Evolutionary conservation across 30 jellyfish, hydroid and myxozoan species (phyloP).

Genomic region (Chrysaora quinquecirrha): DNA sequence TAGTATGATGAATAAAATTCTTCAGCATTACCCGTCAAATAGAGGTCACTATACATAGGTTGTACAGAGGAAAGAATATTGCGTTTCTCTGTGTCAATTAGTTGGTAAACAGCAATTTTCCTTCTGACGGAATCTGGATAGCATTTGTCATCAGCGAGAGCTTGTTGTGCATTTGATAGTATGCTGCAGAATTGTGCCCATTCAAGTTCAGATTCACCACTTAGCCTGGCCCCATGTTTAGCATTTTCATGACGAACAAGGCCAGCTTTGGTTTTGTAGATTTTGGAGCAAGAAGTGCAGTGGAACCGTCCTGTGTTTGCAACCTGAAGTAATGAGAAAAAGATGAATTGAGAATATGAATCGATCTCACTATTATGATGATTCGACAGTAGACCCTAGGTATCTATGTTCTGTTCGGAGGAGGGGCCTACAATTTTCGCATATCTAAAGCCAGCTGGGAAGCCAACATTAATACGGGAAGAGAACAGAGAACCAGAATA

Average conservation of each 20-base stretch:
- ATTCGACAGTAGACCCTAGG: too few species aligned
- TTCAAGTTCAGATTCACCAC: neutral
- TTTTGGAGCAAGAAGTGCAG: constrained; percentile 1
- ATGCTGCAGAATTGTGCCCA: neutral
- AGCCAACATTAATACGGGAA: too few species aligned
- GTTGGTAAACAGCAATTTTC: neutral
- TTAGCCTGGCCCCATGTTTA: neutral
- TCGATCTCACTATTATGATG: too few species aligned
- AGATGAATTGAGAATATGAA: too few species aligned
- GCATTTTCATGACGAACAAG: neutral
- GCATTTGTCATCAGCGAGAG: neutral
- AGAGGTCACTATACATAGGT: neutral
- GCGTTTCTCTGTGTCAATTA: neutral
- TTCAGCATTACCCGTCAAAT: constrained; percentile 7
- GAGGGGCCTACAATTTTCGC: neutral
- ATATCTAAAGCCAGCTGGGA: neutral
- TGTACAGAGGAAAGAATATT: neutral
- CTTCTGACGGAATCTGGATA: neutral
- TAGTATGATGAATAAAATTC: constrained; percentile 3
- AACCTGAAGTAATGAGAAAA: too few species aligned
- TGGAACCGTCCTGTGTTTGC: neutral
- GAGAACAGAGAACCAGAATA: too few species aligned
- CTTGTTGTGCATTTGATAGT: neutral
- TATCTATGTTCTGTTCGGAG: neutral
- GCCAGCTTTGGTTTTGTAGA: constrained; percentile 1